Conservation (phyloP, 2,113 vertebrate species). For the Cariama cristata region DNA sequence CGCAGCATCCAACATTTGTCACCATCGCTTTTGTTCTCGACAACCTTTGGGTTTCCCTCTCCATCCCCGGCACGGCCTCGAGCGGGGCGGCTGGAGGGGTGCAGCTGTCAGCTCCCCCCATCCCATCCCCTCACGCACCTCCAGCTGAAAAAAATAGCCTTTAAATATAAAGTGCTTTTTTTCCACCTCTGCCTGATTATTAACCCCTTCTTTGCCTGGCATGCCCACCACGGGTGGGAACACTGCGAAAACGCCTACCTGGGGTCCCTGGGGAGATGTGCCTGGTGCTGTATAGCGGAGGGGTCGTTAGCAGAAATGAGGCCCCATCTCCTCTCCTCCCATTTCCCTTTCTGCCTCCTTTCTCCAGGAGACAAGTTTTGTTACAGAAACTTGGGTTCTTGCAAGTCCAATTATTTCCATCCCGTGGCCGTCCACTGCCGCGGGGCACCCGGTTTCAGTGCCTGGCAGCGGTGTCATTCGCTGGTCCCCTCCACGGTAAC, state of each 20-base stretch:
- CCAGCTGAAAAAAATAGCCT: background rate
- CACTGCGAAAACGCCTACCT: fast-evolving
- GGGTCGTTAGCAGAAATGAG: background rate
- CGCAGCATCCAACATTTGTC: background rate
- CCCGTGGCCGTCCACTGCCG: background rate
- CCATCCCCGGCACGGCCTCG: fast-evolving
- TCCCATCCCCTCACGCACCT: background rate
- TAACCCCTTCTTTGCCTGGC: background rate
- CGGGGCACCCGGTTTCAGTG: background rate
- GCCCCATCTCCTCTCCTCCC: background rate
- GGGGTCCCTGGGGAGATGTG: background rate
- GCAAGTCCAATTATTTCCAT: background rate
- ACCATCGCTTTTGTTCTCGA: fast-evolving
- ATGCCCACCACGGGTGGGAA: fast-evolving
- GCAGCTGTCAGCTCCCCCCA: background rate
- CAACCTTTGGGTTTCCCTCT: background rate
- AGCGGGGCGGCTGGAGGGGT: background rate
- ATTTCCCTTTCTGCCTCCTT: background rate
- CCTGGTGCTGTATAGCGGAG: background rate
- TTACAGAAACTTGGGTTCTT: background rate
- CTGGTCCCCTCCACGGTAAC: conserved; percentile 27
- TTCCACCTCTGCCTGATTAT: background rate
- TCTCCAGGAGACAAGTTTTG: background rate
- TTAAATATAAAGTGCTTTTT: conserved; percentile 3
- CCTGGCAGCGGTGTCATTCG: background rate